Percentiles rank a stretch among this genome's conserved stretches.
Evolutionary conservation across 1,140 invertebrate species (phyloP).

Genomic region (Macrotrachela quadricornifera): DNA sequence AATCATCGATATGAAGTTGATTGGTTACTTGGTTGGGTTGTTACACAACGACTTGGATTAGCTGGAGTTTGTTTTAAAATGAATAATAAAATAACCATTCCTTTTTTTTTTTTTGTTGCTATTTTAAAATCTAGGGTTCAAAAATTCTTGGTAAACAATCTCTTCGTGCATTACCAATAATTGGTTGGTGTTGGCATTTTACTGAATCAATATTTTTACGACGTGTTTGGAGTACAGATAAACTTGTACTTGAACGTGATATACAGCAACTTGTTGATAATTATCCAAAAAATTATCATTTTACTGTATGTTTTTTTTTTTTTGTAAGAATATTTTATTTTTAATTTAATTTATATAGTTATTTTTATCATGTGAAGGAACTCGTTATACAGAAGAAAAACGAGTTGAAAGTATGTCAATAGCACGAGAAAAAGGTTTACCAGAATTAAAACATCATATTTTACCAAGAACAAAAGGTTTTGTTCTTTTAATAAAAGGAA

Average conservation of each 20-base stretch:
- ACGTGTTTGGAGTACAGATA: constrained; percentile 69
- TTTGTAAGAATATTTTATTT: too few species aligned
- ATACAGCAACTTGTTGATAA: constrained; percentile 50
- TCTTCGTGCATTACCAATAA: constrained; percentile 63
- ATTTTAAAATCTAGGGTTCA: constrained; percentile 50
- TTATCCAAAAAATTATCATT: constrained; percentile 36
- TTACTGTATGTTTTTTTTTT: constrained; percentile 17
- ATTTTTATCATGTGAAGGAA: constrained; percentile 77
- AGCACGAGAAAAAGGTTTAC: constrained; percentile 59
- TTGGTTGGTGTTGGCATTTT: constrained; percentile 85
- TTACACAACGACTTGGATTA: constrained; percentile 17
- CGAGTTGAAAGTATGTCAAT: constrained; percentile 65
- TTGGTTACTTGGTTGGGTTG: constrained; percentile 70
- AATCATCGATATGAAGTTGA: constrained; percentile 88
- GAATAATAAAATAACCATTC: too few species aligned
- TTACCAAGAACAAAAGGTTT: constrained; percentile 77
- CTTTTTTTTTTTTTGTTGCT: too few species aligned
- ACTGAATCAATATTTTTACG: constrained; percentile 76
- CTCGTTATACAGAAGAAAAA: constrained; percentile 65
- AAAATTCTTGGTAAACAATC: constrained; percentile 84
- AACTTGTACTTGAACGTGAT: constrained; percentile 50
- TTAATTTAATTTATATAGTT: constrained; percentile 37
- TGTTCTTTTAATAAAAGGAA: constrained; percentile 11
- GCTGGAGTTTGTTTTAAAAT: neutral
- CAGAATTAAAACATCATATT: constrained; percentile 63